These are phyloP conservation scores for Andrena cerasifolii DNA, from an alignment of 1,140 invertebrate genomes.

Conservation along the genomic window DNA sequence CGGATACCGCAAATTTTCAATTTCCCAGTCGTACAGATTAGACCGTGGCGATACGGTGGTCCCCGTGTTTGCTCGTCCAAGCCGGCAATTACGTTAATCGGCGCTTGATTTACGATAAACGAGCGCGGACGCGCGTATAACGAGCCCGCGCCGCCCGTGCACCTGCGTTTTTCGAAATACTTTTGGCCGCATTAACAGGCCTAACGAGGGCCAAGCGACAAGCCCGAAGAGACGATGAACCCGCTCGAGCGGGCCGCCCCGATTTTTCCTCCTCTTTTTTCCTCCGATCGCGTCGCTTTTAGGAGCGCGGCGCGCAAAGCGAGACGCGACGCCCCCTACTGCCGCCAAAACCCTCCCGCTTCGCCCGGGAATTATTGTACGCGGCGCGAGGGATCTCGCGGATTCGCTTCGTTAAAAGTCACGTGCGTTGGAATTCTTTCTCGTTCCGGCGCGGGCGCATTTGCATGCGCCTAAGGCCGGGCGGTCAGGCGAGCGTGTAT, in stretches of 20 bases:
- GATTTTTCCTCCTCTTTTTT: conserved; percentile 5
- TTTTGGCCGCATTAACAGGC: conserved; percentile 79
- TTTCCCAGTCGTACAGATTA: conserved; percentile 52
- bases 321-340: neutral
- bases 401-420: too few species aligned
- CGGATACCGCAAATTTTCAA: conserved; percentile 50
- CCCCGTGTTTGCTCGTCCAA: neutral
- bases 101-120: conserved; percentile 51
- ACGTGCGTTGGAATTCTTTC: neutral
- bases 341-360: neutral
- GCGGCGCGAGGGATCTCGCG: too few species aligned
- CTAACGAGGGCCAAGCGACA: conserved; percentile 79
- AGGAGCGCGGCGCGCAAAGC: neutral
- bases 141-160: conserved; percentile 13
- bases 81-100: conserved; percentile 52
- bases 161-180: conserved; percentile 81
- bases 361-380: neutral
- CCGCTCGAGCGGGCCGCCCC: too few species aligned
- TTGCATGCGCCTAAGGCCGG: conserved; percentile 50
- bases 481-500: conserved; percentile 4
- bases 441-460: conserved; percentile 8
- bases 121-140: conserved; percentile 22
- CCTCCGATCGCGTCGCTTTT: conserved; percentile 12
- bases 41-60: conserved; percentile 24
- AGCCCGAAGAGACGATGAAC: conserved; percentile 72